Evolutionary conservation across 2,888 invertebrate genomes (phyloP).

Genomic region (Anoplius nigerrimus): DNA sequence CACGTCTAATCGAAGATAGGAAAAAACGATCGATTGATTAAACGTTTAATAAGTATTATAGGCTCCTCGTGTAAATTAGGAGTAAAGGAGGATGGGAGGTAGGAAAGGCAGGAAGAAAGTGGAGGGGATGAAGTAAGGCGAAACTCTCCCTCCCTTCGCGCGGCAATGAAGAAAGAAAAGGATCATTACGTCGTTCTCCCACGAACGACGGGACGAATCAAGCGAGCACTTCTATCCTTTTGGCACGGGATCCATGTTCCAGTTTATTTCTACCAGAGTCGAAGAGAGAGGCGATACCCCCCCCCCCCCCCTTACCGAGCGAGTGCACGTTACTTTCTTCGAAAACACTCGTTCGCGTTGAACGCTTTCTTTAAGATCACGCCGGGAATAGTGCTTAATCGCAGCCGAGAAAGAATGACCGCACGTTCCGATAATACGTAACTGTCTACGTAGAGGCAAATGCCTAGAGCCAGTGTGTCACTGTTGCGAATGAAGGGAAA

Average conservation of each 20-base stretch:
- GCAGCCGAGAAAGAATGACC: too few species aligned
- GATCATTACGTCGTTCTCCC: constrained; percentile 51
- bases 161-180: constrained; percentile 44
- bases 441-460: too few species aligned
- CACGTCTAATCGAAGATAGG: too few species aligned
- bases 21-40: constrained; percentile 7
- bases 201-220: constrained; percentile 45
- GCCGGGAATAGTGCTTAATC: too few species aligned
- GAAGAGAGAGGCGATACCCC: not conserved
- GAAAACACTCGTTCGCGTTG: not conserved
- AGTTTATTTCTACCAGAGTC: constrained; percentile 5
- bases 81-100: constrained; percentile 54
- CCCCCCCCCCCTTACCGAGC: not conserved
- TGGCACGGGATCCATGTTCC: constrained; percentile 3
- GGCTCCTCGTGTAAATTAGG: constrained; percentile 55
- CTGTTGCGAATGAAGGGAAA: too few species aligned
- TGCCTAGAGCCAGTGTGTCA: too few species aligned
- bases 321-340: not conserved
- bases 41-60: constrained; percentile 45
- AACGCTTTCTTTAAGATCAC: too few species aligned
- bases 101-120: too few species aligned
- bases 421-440: too few species aligned
- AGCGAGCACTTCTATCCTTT: constrained; percentile 31
- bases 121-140: too few species aligned
- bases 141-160: not conserved